Percentiles rank a stretch among this genome's conserved stretches.
Conservation (phyloP, 2,888 invertebrate species). For the Orthosia gothica region DNA sequence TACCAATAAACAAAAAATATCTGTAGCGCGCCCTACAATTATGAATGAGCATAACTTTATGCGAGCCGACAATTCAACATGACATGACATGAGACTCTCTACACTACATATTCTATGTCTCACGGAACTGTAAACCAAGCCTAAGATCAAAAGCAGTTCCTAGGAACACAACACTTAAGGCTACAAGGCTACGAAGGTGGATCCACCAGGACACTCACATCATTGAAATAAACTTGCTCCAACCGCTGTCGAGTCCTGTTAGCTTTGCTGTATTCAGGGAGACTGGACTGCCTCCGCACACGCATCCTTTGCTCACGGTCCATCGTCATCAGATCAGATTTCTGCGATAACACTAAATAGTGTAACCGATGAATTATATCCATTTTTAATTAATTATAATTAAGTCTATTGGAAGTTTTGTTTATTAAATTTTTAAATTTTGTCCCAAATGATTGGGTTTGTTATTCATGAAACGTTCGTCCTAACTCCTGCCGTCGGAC, state of each 20-base stretch:
- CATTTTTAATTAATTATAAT: constrained; percentile 74
- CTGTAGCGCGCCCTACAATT: not conserved
- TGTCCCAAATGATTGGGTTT: constrained; percentile 1
- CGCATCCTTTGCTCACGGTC: constrained; percentile 88
- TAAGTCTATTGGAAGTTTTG: constrained; percentile 13
- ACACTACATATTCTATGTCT: not conserved
- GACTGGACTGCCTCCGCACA: constrained; percentile 88
- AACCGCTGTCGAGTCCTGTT: constrained; percentile 85
- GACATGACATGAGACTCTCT: not conserved
- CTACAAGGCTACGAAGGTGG: constrained; percentile 15
- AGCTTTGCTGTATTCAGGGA: constrained; percentile 88
- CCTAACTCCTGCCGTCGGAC: constrained; percentile 2
- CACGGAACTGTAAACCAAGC: not conserved
- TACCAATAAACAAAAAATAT: not conserved
- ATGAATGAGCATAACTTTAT: not conserved
- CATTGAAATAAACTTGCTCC: constrained; percentile 88
- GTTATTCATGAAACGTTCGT: constrained; percentile 20
- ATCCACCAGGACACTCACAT: constrained; percentile 80
- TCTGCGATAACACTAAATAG: constrained; percentile 89
- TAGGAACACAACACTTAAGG: constrained; percentile 7
- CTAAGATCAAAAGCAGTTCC: not conserved
- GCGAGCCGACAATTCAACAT: not conserved
- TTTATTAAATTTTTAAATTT: constrained; percentile 11
- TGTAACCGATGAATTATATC: constrained; percentile 90
- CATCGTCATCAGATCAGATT: constrained; percentile 90